A percentile compares a stretch with the other conserved stretches of the same genome.
These are phyloP conservation scores for Sebastes matsubarae DNA, from an alignment of 2,797 vertebrate genomes.

Conservation along the genomic window DNA sequence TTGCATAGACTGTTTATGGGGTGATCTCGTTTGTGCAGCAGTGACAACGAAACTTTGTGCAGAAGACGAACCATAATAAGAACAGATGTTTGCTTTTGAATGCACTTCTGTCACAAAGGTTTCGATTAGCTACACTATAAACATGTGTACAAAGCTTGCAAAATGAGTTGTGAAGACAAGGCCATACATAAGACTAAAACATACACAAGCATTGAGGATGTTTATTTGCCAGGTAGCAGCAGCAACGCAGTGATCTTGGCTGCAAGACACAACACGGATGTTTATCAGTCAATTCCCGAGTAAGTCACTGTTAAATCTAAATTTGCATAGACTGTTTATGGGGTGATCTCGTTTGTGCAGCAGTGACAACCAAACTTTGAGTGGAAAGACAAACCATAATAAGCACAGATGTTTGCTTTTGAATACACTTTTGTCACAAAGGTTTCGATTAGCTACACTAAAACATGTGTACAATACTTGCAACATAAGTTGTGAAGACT, in stretches of 20 bases:
- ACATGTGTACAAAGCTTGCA: not conserved
- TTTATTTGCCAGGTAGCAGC: too few species aligned
- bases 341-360: not conserved
- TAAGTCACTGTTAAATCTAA: too few species aligned
- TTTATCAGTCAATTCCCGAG: not conserved
- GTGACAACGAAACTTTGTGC: not conserved
- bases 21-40: not conserved
- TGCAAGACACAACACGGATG: too few species aligned
- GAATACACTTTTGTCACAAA: not conserved
- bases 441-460: not conserved
- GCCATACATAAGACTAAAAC: not conserved
- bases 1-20: not conserved
- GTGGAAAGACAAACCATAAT: not conserved
- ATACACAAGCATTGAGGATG: not conserved
- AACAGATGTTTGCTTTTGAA: not conserved
- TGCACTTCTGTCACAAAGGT: not conserved
- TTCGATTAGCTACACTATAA: not conserved
- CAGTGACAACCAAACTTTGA: not conserved
- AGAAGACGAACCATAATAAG: not conserved
- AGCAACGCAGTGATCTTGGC: too few species aligned
- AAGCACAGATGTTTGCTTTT: not conserved
- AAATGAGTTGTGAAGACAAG: too few species aligned
- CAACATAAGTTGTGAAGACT: too few species aligned
- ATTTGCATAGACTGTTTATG: not conserved
- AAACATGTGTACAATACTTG: not conserved